These are phyloP conservation scores for Atlantisia rogersi DNA, from an alignment of 2,113 vertebrate genomes.

Conservation along the genomic window DNA sequence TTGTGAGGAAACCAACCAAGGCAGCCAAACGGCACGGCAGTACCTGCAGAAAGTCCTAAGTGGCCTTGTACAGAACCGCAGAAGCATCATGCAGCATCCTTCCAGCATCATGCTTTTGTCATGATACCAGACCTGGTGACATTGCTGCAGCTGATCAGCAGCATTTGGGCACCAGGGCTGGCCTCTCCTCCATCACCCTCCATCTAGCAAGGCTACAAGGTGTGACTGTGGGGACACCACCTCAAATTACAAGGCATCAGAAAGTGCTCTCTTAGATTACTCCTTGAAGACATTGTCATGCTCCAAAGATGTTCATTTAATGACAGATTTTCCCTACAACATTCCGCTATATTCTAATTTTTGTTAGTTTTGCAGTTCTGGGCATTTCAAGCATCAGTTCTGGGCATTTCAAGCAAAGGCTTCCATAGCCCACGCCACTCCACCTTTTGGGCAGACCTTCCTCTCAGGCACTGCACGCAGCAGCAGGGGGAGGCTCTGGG, in stretches of 20 bases:
- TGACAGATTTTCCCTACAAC: neutral
- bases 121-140: neutral
- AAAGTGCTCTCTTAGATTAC: neutral
- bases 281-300: neutral
- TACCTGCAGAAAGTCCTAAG: neutral
- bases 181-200: neutral
- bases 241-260: accelerated
- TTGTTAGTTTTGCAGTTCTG: neutral
- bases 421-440: neutral
- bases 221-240: accelerated
- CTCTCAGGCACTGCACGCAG: accelerated
- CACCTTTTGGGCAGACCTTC: neutral
- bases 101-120: neutral
- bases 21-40: neutral
- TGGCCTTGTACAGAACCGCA: neutral
- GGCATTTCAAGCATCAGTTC: neutral
- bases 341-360: neutral
- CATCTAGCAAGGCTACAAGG: neutral
- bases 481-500: accelerated
- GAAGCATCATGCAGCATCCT: neutral
- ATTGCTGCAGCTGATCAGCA: neutral
- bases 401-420: neutral
- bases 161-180: neutral
- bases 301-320: neutral
- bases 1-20: neutral